phyloP scores from a whole-genome alignment of 2,113 vertebrate species.

The Glaucidium brasilianum region DNA sequence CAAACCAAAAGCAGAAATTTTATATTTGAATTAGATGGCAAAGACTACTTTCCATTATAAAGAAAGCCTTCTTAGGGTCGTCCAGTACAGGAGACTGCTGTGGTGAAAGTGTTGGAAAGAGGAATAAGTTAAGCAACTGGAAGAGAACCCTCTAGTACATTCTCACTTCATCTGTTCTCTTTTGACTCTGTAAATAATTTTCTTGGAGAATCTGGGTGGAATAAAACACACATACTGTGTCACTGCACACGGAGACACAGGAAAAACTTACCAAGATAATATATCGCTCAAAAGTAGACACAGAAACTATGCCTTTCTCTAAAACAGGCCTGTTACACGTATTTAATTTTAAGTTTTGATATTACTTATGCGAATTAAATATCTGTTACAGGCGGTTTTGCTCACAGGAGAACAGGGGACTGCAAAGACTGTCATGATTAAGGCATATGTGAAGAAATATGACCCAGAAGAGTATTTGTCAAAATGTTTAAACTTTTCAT shows the following conservation, averaged over 20 bases:
- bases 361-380: neutral
- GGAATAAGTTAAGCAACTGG: neutral
- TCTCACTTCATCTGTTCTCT: neutral
- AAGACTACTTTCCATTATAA: neutral
- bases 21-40: neutral
- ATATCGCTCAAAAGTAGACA: neutral
- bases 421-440: slow-evolving; percentile 81
- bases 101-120: neutral
- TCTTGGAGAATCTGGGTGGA: neutral
- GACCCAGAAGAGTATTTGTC: slow-evolving; percentile 76
- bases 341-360: neutral
- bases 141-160: neutral
- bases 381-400: slow-evolving; percentile 72
- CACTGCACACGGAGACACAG: neutral
- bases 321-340: neutral
- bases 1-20: neutral
- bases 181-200: neutral
- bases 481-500: slow-evolving; percentile 79
- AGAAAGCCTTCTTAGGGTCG: neutral
- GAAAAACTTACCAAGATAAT: neutral
- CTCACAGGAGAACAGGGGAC: slow-evolving; percentile 81
- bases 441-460: slow-evolving; percentile 78
- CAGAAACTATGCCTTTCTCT: neutral
- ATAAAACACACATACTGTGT: neutral
- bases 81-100: neutral